Percentiles rank a stretch among this genome's conserved stretches.
Evolutionary conservation across 2,113 vertebrate species (phyloP).

Genomic region (Orthonyx spaldingii): DNA sequence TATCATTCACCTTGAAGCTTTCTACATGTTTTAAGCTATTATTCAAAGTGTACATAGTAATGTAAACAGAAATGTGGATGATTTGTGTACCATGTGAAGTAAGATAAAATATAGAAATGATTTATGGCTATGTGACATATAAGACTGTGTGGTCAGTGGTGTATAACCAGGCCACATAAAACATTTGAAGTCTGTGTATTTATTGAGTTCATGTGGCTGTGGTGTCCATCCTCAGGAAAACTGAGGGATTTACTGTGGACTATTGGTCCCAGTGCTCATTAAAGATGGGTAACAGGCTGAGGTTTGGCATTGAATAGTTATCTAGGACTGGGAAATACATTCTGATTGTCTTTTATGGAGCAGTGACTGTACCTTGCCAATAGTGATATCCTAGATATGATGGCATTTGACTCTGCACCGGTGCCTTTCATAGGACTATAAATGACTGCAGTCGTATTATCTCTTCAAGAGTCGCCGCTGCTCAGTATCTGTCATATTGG

Average conservation of each 20-base stretch:
- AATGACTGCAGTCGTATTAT: background rate
- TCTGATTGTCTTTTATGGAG: background rate
- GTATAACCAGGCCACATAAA: background rate
- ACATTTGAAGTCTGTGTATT: background rate
- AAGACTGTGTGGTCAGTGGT: background rate
- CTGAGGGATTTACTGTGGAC: background rate
- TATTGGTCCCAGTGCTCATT: background rate
- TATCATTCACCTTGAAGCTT: background rate
- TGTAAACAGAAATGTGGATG: background rate
- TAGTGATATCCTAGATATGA: background rate
- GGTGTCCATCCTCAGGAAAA: background rate
- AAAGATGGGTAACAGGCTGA: background rate
- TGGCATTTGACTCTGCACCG: background rate
- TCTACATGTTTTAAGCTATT: background rate
- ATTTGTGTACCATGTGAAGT: background rate
- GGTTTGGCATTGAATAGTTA: background rate
- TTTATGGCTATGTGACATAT: background rate
- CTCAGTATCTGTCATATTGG: background rate
- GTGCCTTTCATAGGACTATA: background rate
- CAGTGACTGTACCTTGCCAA: background rate
- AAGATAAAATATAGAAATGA: background rate
- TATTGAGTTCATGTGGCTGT: background rate
- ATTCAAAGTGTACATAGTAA: background rate
- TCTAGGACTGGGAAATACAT: background rate
- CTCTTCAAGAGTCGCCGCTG: background rate